Evolutionary conservation across 2,888 invertebrate genomes (phyloP).

Genomic region (Cistogaster globosa): DNA sequence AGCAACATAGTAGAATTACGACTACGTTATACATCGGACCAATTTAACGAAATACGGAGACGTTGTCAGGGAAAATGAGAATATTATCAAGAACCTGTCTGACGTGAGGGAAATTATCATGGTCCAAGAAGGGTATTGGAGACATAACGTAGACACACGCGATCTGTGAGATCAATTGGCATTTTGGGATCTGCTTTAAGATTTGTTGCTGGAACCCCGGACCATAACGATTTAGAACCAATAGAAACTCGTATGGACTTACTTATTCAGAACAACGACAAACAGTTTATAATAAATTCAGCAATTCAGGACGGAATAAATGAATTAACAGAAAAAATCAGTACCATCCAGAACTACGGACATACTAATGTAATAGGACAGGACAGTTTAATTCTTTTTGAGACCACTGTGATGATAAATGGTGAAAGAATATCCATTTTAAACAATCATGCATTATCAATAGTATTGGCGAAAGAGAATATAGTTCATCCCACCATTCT

Average conservation of each 20-base stretch:
- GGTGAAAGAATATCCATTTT: no score
- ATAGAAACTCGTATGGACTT: background rate
- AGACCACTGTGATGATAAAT: constrained; percentile 6
- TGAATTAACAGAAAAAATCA: constrained; percentile 4
- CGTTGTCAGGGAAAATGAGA: constrained; percentile 12
- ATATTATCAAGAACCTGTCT: background rate
- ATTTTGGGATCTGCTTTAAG: constrained; percentile 10
- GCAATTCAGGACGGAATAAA: constrained; percentile 21
- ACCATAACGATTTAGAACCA: background rate
- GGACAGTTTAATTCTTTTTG: constrained; percentile 15
- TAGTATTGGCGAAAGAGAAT: constrained; percentile 27
- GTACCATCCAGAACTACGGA: background rate
- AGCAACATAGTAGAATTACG: constrained; percentile 15
- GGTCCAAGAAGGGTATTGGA: background rate
- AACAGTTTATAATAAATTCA: constrained; percentile 8
- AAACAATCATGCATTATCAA: constrained; percentile 26
- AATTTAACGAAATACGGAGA: background rate
- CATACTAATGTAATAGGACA: constrained; percentile 1
- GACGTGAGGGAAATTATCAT: constrained; percentile 5
- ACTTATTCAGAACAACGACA: constrained; percentile 14
- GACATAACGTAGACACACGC: background rate
- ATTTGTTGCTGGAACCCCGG: constrained; percentile 14
- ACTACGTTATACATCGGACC: constrained; percentile 26
- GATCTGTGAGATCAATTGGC: background rate
- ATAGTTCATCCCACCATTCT: constrained; percentile 37